phyloP scores from a whole-genome alignment of 2,797 vertebrate species.

The Anguilla anguilla region DNA sequence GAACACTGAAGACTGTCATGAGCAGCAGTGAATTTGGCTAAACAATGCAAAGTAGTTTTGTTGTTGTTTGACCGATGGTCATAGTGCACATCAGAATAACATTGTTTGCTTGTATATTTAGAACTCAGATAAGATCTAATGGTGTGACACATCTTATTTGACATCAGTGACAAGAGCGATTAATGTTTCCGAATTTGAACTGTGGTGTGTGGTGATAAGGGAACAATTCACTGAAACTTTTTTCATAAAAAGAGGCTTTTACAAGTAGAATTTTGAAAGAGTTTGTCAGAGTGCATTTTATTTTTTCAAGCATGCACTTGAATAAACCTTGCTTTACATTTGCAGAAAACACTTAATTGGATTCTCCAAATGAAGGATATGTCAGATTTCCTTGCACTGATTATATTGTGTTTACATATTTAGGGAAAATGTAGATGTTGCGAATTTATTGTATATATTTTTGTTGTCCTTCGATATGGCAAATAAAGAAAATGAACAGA shows the following conservation, averaged over 20 bases:
- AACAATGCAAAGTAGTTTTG: neutral
- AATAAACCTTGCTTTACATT: neutral
- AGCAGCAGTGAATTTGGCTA: neutral
- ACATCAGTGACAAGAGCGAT: neutral
- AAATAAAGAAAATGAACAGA: constrained; percentile 1
- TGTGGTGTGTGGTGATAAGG: neutral
- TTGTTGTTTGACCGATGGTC: neutral
- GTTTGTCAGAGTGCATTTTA: neutral
- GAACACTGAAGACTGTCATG: constrained; percentile 59
- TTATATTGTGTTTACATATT: neutral
- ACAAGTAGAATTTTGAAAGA: neutral
- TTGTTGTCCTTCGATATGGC: neutral
- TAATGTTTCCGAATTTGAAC: neutral
- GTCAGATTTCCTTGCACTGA: neutral
- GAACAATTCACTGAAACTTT: neutral
- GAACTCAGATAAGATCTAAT: neutral
- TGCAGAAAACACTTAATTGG: neutral
- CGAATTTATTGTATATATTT: neutral
- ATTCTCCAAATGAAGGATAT: neutral
- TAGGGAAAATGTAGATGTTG: neutral
- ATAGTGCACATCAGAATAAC: neutral
- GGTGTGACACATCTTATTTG: neutral
- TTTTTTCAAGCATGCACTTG: neutral
- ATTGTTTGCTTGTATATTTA: neutral
- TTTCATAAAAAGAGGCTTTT: neutral